Conservation (phyloP, 1,140 invertebrate genomes). For the Drosophila ficusphila region DNA sequence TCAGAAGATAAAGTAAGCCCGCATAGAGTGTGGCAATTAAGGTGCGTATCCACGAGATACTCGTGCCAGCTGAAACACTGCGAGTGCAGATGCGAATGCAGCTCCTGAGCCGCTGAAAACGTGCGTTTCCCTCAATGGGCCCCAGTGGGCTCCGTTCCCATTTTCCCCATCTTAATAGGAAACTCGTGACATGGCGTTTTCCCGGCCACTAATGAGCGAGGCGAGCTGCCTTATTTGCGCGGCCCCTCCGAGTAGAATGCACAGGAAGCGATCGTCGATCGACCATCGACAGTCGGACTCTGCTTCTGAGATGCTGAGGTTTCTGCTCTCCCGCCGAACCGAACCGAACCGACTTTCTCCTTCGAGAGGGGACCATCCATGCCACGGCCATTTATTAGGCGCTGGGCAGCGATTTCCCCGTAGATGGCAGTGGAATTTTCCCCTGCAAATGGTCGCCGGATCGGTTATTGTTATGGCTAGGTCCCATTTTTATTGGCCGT, state of each 20-base stretch:
- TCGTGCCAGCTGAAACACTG: background rate
- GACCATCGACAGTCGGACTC: conserved; percentile 31
- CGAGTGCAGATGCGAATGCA: conserved; percentile 1
- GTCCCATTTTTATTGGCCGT: conserved; percentile 37
- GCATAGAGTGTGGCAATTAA: conserved; percentile 58
- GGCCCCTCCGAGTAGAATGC: conserved; percentile 41
- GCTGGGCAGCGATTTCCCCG: conserved; percentile 29
- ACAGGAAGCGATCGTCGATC: conserved; percentile 35
- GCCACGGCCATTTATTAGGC: conserved; percentile 51
- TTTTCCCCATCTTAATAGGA: conserved; percentile 44
- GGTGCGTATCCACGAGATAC: conserved; percentile 26
- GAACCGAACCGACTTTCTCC: conserved; percentile 65
- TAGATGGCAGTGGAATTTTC: conserved; percentile 37
- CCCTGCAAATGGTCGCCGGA: conserved; percentile 29
- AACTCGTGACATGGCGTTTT: conserved; percentile 72
- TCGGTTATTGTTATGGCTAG: conserved; percentile 46
- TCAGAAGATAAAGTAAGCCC: conserved; percentile 23
- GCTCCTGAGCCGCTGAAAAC: conserved; percentile 24
- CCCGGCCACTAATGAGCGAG: conserved; percentile 64
- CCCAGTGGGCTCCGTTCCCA: conserved; percentile 11
- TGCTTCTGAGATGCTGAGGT: conserved; percentile 38
- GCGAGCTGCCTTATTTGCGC: conserved; percentile 50
- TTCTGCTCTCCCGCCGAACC: background rate
- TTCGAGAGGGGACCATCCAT: conserved; percentile 47
- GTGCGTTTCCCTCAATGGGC: conserved; percentile 50